These are phyloP conservation scores for Anas bahamensis DNA, from an alignment of 2,797 vertebrate species.

Conservation along the genomic window DNA sequence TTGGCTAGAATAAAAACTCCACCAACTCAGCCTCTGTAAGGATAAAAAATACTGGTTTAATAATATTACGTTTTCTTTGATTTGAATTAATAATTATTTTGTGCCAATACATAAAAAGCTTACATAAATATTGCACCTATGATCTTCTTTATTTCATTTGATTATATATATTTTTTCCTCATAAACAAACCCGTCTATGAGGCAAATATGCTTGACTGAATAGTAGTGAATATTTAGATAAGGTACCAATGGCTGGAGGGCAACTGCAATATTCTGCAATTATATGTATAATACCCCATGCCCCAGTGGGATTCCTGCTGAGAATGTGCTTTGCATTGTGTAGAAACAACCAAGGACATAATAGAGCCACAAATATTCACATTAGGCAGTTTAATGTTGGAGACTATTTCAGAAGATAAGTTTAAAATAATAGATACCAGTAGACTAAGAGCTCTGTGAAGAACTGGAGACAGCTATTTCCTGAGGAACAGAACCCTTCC, in stretches of 20 bases:
- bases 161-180: constrained; percentile 13
- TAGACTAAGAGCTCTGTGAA: not conserved
- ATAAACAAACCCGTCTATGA: constrained; percentile 1
- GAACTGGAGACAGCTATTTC: not conserved
- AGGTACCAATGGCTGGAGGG: constrained; percentile 28
- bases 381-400: constrained; percentile 4
- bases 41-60: not conserved
- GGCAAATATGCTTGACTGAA: constrained; percentile 19
- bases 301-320: not conserved
- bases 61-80: not conserved
- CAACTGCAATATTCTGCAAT: constrained; percentile 42
- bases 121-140: not conserved
- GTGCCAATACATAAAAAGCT: not conserved
- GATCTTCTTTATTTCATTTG: constrained; percentile 7
- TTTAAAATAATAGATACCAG: constrained; percentile 29
- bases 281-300: not conserved
- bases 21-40: not conserved
- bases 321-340: constrained; percentile 35
- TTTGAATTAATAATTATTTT: constrained; percentile 39
- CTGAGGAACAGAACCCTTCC: constrained; percentile 4
- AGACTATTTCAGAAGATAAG: not conserved
- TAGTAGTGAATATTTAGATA: constrained; percentile 19
- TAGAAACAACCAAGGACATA: constrained; percentile 42
- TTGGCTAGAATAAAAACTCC: not conserved
- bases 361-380: constrained; percentile 14